Percentiles rank a stretch among this genome's conserved stretches.
Conservation (phyloP, 2,888 invertebrate genomes). For the Eledone cirrhosa region DNA sequence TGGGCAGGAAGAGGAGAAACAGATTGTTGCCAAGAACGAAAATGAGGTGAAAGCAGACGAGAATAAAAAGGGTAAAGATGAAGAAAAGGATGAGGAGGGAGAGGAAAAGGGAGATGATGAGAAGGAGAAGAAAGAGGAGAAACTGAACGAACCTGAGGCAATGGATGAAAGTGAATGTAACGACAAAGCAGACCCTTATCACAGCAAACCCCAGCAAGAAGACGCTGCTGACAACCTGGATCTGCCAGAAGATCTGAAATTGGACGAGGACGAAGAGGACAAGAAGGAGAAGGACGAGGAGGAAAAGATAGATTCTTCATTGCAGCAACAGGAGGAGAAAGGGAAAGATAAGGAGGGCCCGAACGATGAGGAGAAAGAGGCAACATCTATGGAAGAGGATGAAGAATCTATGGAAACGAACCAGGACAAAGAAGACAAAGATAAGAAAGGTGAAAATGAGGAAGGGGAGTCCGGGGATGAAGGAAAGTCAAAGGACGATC, state of each 20-base stretch:
- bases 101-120: slow-evolving; percentile 86
- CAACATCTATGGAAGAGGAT: slow-evolving; percentile 17
- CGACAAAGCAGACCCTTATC: slow-evolving; percentile 53
- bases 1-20: slow-evolving; percentile 69
- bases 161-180: slow-evolving; percentile 41
- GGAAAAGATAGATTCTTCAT: slow-evolving; percentile 28
- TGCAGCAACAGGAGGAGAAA: slow-evolving; percentile 36
- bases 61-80: slow-evolving; percentile 67
- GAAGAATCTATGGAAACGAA: background rate
- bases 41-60: slow-evolving; percentile 53
- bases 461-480: slow-evolving; percentile 29
- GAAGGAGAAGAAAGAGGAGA: slow-evolving; percentile 53
- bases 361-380: slow-evolving; percentile 7
- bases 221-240: slow-evolving; percentile 85
- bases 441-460: slow-evolving; percentile 29
- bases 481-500: background rate
- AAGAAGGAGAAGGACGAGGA: slow-evolving; percentile 41
- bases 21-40: slow-evolving; percentile 81
- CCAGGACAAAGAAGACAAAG: slow-evolving; percentile 11
- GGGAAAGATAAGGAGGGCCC: background rate
- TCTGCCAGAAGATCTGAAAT: slow-evolving; percentile 84
- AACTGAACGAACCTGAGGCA: slow-evolving; percentile 49
- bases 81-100: slow-evolving; percentile 72
- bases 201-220: slow-evolving; percentile 47
- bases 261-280: slow-evolving; percentile 72